phyloP scores from a whole-genome alignment of 2,797 vertebrate species.

The Mormyrus proboscirostris region DNA sequence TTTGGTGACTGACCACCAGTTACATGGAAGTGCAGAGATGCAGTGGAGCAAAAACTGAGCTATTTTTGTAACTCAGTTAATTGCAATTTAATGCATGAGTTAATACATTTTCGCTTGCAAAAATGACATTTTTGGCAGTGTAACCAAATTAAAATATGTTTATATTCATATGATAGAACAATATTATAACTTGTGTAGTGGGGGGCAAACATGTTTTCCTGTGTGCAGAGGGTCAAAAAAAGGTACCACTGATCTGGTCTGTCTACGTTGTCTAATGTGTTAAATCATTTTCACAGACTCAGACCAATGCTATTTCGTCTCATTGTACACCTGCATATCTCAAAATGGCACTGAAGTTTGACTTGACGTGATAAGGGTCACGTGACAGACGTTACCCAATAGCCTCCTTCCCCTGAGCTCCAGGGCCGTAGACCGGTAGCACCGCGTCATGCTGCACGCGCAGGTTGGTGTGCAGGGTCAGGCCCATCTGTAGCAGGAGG shows the following conservation, averaged over 20 bases:
- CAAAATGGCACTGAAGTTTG: neutral
- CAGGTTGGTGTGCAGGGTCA: slow-evolving; percentile 76
- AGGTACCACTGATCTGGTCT: neutral
- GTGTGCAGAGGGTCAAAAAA: neutral
- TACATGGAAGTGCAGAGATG: neutral
- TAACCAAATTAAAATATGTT: neutral
- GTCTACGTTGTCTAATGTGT: neutral
- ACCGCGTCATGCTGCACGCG: slow-evolving; percentile 72
- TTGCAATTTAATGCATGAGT: neutral
- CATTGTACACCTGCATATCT: neutral
- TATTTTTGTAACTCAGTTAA: neutral
- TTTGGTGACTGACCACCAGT: neutral
- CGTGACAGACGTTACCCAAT: slow-evolving; percentile 55
- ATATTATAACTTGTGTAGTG: neutral
- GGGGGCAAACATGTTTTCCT: neutral
- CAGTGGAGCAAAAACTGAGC: neutral
- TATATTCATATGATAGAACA: neutral
- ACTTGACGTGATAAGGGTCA: neutral
- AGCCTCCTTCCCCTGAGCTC: slow-evolving; percentile 60
- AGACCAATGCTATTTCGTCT: neutral
- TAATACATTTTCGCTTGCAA: neutral
- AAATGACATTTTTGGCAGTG: neutral
- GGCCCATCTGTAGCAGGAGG: slow-evolving; percentile 47
- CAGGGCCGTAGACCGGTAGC: slow-evolving; percentile 62
- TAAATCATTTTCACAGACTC: neutral